These are phyloP conservation scores for Xestia sexstrigata DNA, from an alignment of 2,888 invertebrate species.

Conservation along the genomic window DNA sequence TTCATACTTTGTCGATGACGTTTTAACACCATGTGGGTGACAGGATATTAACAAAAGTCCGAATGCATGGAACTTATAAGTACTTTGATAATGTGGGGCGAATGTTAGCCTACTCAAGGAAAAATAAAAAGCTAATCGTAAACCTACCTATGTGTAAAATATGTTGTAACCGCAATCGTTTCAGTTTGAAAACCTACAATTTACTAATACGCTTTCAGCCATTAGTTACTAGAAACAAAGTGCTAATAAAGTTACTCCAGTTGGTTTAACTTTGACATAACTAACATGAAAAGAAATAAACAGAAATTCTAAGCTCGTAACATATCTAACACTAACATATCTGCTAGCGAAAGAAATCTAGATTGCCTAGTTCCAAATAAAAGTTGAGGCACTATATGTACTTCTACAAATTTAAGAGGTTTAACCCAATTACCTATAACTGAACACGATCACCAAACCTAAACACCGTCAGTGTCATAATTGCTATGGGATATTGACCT, in stretches of 20 bases:
- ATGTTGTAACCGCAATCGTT: background rate
- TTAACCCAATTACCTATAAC: background rate
- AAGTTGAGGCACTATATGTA: too few relatives aligned
- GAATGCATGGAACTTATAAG: background rate
- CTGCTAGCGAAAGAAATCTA: constrained; percentile 14
- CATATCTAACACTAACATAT: constrained; percentile 1
- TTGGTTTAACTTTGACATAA: constrained; percentile 2
- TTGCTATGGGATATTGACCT: background rate
- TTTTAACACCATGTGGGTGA: background rate
- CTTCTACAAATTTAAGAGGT: too few relatives aligned
- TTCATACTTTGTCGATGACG: constrained; percentile 23
- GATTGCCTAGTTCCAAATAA: background rate
- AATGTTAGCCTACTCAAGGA: background rate
- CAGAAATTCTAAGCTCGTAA: background rate
- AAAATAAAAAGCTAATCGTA: background rate
- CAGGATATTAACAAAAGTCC: constrained; percentile 13
- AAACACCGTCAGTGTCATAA: background rate
- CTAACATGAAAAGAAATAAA: background rate
- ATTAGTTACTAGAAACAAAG: background rate
- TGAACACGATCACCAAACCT: background rate
- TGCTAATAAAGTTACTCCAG: background rate
- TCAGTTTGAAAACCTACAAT: background rate
- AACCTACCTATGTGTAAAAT: background rate
- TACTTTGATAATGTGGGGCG: background rate
- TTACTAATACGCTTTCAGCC: background rate